A percentile compares a stretch with the other conserved stretches of the same genome.
Conservation (phyloP, 2,113 vertebrate genomes). For the Myanophis thanlyinensis region DNA sequence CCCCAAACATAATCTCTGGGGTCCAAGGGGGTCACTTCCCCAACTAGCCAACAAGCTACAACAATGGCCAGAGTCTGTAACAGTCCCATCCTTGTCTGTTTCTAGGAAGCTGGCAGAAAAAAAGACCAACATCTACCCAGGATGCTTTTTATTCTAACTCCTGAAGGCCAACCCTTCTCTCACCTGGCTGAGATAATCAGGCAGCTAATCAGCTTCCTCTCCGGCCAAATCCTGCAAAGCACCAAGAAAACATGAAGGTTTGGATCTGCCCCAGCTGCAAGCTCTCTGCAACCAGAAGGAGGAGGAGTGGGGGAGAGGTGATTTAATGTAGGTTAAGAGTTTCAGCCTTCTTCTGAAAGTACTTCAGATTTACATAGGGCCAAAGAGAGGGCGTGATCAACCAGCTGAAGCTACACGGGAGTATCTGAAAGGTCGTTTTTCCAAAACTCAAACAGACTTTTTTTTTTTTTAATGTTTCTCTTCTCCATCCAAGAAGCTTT, state of each 20-base stretch:
- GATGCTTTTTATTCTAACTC: constrained; percentile 13
- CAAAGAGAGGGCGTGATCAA: neutral
- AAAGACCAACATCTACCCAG: accelerated
- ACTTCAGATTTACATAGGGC: neutral
- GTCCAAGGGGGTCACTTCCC: neutral
- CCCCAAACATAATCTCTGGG: neutral
- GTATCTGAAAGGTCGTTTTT: neutral
- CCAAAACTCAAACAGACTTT: neutral
- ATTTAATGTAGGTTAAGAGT: neutral
- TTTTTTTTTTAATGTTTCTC: neutral
- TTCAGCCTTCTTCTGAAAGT: neutral
- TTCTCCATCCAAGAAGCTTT: neutral
- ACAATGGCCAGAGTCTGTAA: neutral
- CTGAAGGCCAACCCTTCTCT: neutral
- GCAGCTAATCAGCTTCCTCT: neutral
- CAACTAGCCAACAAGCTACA: neutral
- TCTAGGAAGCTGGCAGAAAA: neutral
- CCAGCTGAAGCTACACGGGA: neutral
- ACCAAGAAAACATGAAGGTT: neutral
- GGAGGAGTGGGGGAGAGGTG: neutral
- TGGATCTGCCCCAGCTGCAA: neutral
- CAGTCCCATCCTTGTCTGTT: neutral
- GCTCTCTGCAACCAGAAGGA: accelerated
- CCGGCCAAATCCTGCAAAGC: neutral
- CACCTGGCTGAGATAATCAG: neutral